These are phyloP conservation scores for Drosophila hamatofila DNA, from an alignment of 2,888 invertebrate genomes.

Conservation along the genomic window DNA sequence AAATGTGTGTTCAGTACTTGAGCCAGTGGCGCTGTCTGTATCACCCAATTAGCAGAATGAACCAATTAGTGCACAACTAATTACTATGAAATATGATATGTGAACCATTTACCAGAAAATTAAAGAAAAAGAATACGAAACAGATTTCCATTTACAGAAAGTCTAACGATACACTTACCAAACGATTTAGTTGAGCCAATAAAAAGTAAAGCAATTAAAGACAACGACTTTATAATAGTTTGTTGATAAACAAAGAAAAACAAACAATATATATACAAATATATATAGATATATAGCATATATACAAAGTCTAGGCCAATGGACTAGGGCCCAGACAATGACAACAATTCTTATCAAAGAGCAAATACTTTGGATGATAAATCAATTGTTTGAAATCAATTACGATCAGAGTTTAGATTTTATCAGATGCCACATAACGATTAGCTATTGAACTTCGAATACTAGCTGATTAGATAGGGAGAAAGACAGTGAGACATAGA, in stretches of 20 bases:
- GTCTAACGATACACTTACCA: slow-evolving; percentile 10
- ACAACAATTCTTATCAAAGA: slow-evolving; percentile 32
- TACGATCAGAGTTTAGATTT: slow-evolving; percentile 37
- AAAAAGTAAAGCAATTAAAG: slow-evolving; percentile 22
- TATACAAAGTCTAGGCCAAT: neutral
- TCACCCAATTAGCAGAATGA: slow-evolving; percentile 14
- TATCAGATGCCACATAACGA: slow-evolving; percentile 56
- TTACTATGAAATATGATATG: neutral
- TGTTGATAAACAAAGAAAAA: slow-evolving; percentile 29
- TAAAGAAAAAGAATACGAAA: neutral
- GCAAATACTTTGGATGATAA: slow-evolving; percentile 26
- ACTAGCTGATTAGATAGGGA: slow-evolving; percentile 52
- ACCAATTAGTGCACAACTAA: slow-evolving; percentile 16
- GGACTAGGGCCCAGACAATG: slow-evolving; percentile 20
- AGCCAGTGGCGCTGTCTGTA: neutral
- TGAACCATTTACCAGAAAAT: no score
- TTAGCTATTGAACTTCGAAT: slow-evolving; percentile 34
- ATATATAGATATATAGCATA: neutral
- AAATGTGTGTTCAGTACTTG: slow-evolving; percentile 4
- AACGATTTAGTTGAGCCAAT: slow-evolving; percentile 1
- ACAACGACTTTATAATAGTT: slow-evolving; percentile 24
- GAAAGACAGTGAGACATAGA: slow-evolving; percentile 34
- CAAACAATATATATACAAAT: neutral
- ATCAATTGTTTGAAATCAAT: slow-evolving; percentile 45
- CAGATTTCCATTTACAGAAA: neutral